Evolutionary conservation across 2,797 vertebrate genomes (phyloP).

Genomic region (Sandelia bainsii): DNA sequence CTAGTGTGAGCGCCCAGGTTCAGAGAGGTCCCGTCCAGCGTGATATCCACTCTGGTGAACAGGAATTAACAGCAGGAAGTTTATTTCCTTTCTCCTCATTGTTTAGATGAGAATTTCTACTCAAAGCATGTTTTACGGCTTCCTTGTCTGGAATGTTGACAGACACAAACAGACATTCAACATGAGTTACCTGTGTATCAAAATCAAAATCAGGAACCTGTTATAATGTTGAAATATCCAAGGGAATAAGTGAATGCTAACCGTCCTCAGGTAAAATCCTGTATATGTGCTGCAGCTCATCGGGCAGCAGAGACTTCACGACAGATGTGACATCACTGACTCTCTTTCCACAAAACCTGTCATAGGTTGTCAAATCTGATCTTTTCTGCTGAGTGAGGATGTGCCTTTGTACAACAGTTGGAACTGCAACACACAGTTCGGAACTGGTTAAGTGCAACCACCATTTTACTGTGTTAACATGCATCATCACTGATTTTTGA

Average conservation of each 20-base stretch:
- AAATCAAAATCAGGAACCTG: slow-evolving; percentile 12
- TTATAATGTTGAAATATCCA: slow-evolving; percentile 8
- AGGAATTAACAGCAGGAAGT: slow-evolving; percentile 15
- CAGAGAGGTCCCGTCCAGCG: slow-evolving; percentile 60
- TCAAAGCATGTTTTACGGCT: slow-evolving; percentile 58
- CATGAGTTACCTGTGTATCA: background rate
- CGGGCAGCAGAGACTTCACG: slow-evolving; percentile 72
- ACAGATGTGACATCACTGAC: slow-evolving; percentile 67
- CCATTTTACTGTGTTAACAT: background rate
- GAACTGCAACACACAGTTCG: slow-evolving; percentile 75
- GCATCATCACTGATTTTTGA: background rate
- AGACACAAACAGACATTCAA: slow-evolving; percentile 10
- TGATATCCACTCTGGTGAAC: slow-evolving; percentile 55
- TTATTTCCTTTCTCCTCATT: slow-evolving; percentile 37
- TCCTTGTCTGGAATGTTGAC: slow-evolving; percentile 69
- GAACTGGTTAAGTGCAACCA: background rate
- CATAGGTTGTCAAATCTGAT: slow-evolving; percentile 78
- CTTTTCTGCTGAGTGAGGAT: slow-evolving; percentile 70
- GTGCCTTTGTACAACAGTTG: slow-evolving; percentile 76
- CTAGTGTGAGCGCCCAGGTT: slow-evolving; percentile 12
- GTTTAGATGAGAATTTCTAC: slow-evolving; percentile 25
- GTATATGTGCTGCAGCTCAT: slow-evolving; percentile 75
- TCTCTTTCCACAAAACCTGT: slow-evolving; percentile 79
- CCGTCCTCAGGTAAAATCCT: slow-evolving; percentile 74
- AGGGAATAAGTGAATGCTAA: slow-evolving; percentile 43